Conservation (phyloP, 2,113 vertebrate genomes). For the Polyodon spathula region DNA sequence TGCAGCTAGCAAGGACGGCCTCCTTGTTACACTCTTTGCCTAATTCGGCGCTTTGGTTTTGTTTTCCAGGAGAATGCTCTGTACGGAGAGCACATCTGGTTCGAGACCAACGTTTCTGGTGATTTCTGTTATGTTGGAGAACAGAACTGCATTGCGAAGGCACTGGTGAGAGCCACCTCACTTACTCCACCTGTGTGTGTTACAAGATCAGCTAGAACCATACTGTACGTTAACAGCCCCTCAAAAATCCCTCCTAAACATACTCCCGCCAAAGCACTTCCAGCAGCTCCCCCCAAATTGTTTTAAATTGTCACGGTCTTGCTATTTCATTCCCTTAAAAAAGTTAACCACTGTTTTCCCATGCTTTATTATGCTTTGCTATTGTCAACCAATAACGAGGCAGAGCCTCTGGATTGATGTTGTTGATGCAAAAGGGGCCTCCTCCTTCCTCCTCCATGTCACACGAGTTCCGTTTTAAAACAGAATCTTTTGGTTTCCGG, state of each 20-base stretch:
- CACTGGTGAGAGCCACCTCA: conserved; percentile 64
- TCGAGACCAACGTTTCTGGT: conserved; percentile 83
- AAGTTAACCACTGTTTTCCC: no score
- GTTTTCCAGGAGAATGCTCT: conserved; percentile 68
- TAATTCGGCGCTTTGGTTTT: background rate
- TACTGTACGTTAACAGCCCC: background rate
- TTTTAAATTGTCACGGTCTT: no score
- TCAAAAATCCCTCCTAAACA: no score
- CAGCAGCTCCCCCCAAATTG: no score
- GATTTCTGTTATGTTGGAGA: conserved; percentile 93
- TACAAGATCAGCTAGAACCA: background rate
- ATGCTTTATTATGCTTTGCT: no score
- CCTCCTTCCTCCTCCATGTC: no score
- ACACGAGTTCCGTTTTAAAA: no score
- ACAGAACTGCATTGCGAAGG: conserved; percentile 81
- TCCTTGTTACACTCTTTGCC: background rate
- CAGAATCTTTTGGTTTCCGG: no score
- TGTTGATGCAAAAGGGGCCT: no score
- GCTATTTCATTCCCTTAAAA: no score
- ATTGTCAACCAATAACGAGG: no score
- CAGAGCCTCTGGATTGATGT: no score
- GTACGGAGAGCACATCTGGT: conserved; percentile 93
- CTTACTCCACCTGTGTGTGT: background rate
- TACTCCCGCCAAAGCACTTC: background rate
- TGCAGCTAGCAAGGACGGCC: background rate